A percentile compares a stretch with the other conserved stretches of the same genome.
Conservation (phyloP, 2,797 vertebrate genomes). For the Squalus acanthias region DNA sequence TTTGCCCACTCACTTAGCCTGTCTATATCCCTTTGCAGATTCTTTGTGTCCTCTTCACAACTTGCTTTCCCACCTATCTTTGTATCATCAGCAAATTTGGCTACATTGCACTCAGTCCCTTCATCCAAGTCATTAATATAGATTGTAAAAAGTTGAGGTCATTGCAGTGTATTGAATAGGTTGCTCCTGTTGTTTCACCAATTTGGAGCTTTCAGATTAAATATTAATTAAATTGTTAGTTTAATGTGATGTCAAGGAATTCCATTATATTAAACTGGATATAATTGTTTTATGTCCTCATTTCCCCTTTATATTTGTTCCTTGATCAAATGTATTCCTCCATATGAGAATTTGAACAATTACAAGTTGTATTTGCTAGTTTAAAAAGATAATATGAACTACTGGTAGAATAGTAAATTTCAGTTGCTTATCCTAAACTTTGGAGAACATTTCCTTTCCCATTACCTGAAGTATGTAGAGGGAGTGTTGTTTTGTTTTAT, state of each 20-base stretch:
- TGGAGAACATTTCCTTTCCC: background rate
- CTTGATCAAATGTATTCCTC: background rate
- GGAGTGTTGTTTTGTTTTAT: background rate
- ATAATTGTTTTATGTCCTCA: background rate
- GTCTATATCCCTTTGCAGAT: too few relatives aligned
- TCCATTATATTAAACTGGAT: background rate
- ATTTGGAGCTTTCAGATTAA: background rate
- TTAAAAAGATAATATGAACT: too few relatives aligned
- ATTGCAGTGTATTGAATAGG: background rate
- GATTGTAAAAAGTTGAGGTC: too few relatives aligned
- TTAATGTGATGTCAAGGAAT: background rate
- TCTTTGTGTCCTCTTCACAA: too few relatives aligned
- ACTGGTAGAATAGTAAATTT: background rate
- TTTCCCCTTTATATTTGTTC: background rate
- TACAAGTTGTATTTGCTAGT: too few relatives aligned
- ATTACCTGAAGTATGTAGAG: background rate
- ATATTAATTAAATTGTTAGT: background rate
- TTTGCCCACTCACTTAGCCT: too few relatives aligned
- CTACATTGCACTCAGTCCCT: too few relatives aligned
- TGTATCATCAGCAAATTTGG: too few relatives aligned
- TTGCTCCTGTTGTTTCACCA: background rate
- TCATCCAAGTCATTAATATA: too few relatives aligned
- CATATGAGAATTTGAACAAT: background rate
- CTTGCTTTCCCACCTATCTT: too few relatives aligned
- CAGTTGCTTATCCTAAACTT: background rate